Evolutionary conservation across 2,797 vertebrate genomes (phyloP), one percentile per base, ranked within the genome.

Genomic region (Smutsia gigantea): DNA sequence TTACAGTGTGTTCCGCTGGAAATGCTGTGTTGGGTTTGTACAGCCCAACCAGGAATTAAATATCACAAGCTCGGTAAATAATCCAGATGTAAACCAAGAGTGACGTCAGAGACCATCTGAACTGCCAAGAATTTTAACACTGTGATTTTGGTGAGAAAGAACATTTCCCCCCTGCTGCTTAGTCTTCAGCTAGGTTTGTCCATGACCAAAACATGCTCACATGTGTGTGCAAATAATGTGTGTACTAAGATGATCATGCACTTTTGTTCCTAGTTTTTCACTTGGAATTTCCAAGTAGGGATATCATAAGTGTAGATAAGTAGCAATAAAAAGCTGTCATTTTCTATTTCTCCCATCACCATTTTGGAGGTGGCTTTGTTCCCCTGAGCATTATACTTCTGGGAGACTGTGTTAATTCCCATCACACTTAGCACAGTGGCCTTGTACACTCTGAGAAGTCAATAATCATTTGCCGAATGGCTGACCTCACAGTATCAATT

Each of bases 71-170:
- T 97, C 57, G 61, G 88, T 97, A 95, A 84, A 29, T 95, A 97
- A 97, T 92, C 87, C 86, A 98, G 97, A 97, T 61, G 92, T 74
- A 97, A 98, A 98, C 95, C 94, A 96, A 89, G 64, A 98, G 97
- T 93, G 97, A 92, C 69, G 78, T 95, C 0, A 0, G 46, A 92
- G 90, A 90, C 90, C 55, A 4, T 85, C 0, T 59, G 90, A 4
- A 79, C 92, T 96, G 94, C 96, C 95, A 97, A 97, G 96, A 98
- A 96, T 31, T 63, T 74, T 79, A 97, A 97, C 7, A 1, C 85
- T 25, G 68, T 25, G 96, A 97, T 87, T 97, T 96, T 74, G 97
- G 96, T 51, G 75, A 95, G 86, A 94, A 94, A 97, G 97, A 96
- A 88, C 84, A 59, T 66, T 69, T 87, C 87, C 49, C 93, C 29